Evolutionary conservation across 1,140 invertebrate species (phyloP), one percentile per base, ranked within the genome.

Genomic region (Drosophila navojoa): DNA sequence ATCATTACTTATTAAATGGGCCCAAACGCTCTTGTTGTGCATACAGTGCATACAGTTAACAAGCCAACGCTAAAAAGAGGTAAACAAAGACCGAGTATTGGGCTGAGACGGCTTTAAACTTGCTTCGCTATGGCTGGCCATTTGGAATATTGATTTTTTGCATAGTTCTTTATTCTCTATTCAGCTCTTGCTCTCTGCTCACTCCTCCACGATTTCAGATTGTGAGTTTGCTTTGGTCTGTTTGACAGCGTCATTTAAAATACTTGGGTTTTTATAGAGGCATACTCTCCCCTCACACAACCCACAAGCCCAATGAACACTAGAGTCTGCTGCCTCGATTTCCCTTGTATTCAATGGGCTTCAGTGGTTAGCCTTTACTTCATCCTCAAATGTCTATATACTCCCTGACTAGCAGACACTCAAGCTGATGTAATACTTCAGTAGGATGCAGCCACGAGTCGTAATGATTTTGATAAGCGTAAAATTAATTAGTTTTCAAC

Each of bases 101-200:
- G 10, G 32, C n/a, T 49, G 32, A 29, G 29, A 29, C 13, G 10
- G 29, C 15, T 19, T 52, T 52, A 52, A 13, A 22, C 19, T 25
- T 55, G 62, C 50, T 64, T 57, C 60, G 57, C 68, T 66, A 49
- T 60, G 50, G 50, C 22, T 73, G 35, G 73, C 59, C 71, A 79
- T 52, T 79, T 76, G 71, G 63, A 72, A 69, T 79, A 85, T 85
- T 58, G 80, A 84, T 38, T 84, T 82, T 79, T 79, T 45, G 13
- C 42, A 59, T 35, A 16, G 22, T 50, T 16, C 32, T 61, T 54
- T 22, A 9, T 15, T 19, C 9, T 53, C 13, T 11, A 25, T 27
- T 52, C 25, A 32, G 22, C 9, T 40, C 27, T 40, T 29, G 9
- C 42, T 40, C 22, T 10, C 27, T 29, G 9, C 42, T 40, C 22